Conservation (phyloP, 2,797 vertebrate species). For the Odontamblyopus rebecca region DNA sequence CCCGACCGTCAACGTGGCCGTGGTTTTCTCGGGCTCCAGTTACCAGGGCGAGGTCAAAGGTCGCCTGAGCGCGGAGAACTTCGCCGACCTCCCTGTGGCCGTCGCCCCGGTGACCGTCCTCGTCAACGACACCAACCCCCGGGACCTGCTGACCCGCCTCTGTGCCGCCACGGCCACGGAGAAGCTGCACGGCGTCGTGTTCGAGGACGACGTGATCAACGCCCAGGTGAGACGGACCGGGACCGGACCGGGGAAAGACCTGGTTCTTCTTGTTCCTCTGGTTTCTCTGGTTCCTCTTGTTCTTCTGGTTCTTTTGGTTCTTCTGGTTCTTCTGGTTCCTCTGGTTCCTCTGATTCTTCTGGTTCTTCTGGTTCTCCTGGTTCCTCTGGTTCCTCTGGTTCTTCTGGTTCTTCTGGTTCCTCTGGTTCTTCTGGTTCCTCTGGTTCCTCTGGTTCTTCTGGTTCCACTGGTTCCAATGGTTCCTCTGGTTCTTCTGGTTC, state of each 20-base stretch:
- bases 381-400: no score
- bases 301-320: no score
- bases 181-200: slow-evolving; percentile 90
- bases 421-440: no score
- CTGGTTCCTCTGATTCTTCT: no score
- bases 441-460: no score
- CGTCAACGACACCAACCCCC: slow-evolving; percentile 94
- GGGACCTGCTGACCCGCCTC: slow-evolving; percentile 89
- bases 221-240: slow-evolving; percentile 73
- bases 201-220: slow-evolving; percentile 92
- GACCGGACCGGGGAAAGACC: background rate
- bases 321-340: no score
- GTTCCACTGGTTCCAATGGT: no score
- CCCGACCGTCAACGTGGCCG: slow-evolving; percentile 88
- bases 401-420: no score
- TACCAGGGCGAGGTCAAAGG: slow-evolving; percentile 85
- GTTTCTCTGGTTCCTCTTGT: no score
- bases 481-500: no score
- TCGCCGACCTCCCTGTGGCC: slow-evolving; percentile 90
- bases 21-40: slow-evolving; percentile 91
- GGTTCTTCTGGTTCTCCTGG: no score
- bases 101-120: slow-evolving; percentile 90
- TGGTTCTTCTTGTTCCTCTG: background rate
- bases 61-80: slow-evolving; percentile 90
- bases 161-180: slow-evolving; percentile 86